Evolutionary conservation across 2,888 invertebrate genomes (phyloP), one percentile per base, ranked within the genome.

Genomic region (Eupithecia inturbata): DNA sequence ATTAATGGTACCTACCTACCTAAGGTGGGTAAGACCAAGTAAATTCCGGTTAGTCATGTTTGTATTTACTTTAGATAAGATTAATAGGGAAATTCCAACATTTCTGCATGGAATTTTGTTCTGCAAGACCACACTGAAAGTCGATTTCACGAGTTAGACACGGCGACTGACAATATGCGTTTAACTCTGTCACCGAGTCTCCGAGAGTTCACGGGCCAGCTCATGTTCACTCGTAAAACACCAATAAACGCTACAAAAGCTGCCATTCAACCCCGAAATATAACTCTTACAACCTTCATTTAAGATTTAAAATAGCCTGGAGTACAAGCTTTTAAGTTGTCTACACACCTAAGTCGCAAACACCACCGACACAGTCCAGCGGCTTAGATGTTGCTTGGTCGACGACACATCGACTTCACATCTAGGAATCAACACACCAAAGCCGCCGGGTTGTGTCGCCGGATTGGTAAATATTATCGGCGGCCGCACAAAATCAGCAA

Each of bases 141-240:
- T 79, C 83, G 89, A 94, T 94, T 94, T 94, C 91, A 92, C 93
- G 90, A 85, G 87, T 94, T 93, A 91, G 93, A 86, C 86, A 93
- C 92, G 92, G 85, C 82, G 86, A 92, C 93, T 93, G 94, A 93
- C 93, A 94, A 93, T 93, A 91, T 89, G 83, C 83, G 83, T 86
- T 90, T 91, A 89, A 89, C 88, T 86, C 83, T 85, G 92, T 92
- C 92, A 89, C 90, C 84, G 22, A 53, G 49, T 22, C 49, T 45
- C 45, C n/a, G 85, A 85, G 83, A 85, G 90, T 89, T 89, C 92
- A 90, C 86, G 89, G 89, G 84, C 85, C 84, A 84, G 78, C 86
- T 83, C 83, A 85, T 84, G 84, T 85, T 86, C 85, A 85, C 89
- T 90, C 92, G 88, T 92, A 92, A 92, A 92, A 88, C 82, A 85